Conservation (phyloP, 2,113 vertebrate genomes). For the Perccottus glenii region DNA sequence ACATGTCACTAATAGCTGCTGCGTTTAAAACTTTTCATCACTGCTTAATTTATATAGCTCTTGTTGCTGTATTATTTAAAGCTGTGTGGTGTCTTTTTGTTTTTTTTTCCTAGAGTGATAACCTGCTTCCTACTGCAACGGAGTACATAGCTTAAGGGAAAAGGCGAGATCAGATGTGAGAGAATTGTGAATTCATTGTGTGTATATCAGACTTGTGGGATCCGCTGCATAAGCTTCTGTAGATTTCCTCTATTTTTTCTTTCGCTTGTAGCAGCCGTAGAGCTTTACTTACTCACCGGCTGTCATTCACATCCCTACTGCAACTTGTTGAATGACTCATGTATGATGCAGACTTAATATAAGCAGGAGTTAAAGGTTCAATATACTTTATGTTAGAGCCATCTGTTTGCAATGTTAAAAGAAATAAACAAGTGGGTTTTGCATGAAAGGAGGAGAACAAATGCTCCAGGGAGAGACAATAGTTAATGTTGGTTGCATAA, state of each 20-base stretch:
- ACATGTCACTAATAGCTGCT: conserved; percentile 1
- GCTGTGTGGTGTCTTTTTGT: neutral
- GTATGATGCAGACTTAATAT: conserved; percentile 28
- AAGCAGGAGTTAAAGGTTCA: conserved; percentile 28
- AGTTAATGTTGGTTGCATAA: too few relatives aligned
- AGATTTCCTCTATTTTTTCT: conserved; percentile 13
- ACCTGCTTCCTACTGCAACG: conserved; percentile 22
- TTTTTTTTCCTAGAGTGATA: conserved; percentile 40
- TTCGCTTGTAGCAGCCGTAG: conserved; percentile 14
- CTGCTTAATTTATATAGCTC: conserved; percentile 30
- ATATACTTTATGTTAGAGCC: neutral
- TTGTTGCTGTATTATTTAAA: conserved; percentile 46
- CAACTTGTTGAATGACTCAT: conserved; percentile 62
- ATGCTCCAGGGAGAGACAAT: too few relatives aligned
- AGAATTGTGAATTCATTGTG: conserved; percentile 62
- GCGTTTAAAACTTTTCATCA: conserved; percentile 12
- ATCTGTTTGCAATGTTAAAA: neutral
- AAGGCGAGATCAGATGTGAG: conserved; percentile 49
- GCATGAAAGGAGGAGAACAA: neutral
- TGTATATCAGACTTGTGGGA: conserved; percentile 46
- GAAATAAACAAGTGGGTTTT: neutral
- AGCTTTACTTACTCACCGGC: conserved; percentile 8
- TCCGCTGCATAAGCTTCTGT: conserved; percentile 38
- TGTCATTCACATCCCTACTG: conserved; percentile 44
- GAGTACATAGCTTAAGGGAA: conserved; percentile 50